phyloP scores from a whole-genome alignment of 2,113 vertebrate species.

The Cariama cristata region DNA sequence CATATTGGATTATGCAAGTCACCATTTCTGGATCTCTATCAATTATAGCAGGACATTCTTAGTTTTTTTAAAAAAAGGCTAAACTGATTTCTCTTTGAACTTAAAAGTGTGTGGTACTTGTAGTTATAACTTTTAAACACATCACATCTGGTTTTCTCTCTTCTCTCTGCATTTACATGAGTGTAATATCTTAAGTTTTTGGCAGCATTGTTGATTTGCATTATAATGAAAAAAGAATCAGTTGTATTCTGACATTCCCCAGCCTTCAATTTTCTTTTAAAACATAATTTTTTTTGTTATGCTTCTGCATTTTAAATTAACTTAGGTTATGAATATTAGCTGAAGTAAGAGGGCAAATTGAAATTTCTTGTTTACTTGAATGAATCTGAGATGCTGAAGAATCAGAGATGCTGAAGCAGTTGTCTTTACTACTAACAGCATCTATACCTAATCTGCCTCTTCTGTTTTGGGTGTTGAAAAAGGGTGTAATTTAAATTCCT shows the following conservation, averaged over 20 bases:
- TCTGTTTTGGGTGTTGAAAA: background rate
- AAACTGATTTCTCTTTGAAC: background rate
- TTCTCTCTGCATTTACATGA: background rate
- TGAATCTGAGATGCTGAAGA: background rate
- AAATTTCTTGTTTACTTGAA: background rate
- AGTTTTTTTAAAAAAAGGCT: background rate
- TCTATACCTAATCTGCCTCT: background rate
- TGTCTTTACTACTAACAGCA: background rate
- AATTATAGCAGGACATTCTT: background rate
- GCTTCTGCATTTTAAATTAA: background rate
- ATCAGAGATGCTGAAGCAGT: background rate
- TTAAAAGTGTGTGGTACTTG: background rate
- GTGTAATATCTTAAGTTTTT: background rate
- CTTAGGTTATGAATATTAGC: background rate
- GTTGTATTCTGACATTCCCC: background rate
- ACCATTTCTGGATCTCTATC: background rate
- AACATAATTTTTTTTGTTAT: background rate
- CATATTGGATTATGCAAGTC: background rate
- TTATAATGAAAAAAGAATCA: background rate
- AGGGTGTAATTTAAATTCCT: background rate
- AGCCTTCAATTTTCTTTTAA: background rate
- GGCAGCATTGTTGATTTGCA: background rate
- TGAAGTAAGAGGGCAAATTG: background rate
- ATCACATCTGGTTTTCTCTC: background rate
- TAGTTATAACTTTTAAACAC: background rate